Evolutionary conservation across 2,888 invertebrate genomes (phyloP).

Genomic region (Aleiodes testaceus): DNA sequence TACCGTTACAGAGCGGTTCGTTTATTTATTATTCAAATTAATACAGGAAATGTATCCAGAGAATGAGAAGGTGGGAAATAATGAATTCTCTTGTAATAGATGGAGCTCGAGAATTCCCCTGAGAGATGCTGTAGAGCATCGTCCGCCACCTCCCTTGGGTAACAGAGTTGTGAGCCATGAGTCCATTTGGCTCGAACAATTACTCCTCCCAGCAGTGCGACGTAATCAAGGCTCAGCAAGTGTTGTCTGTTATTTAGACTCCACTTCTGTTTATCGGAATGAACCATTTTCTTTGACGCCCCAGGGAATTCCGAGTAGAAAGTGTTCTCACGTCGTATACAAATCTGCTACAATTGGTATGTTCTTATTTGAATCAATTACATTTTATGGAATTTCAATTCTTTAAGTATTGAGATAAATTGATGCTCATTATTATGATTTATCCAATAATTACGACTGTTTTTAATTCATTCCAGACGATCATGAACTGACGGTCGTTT

Average conservation of each 20-base stretch:
- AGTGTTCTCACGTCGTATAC: conserved; percentile 85
- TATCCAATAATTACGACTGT: background rate
- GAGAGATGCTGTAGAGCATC: conserved; percentile 81
- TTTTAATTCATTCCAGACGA: conserved; percentile 73
- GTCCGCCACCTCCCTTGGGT: conserved; percentile 65
- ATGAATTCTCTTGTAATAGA: conserved; percentile 44
- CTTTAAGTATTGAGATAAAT: background rate
- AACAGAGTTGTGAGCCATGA: conserved; percentile 60
- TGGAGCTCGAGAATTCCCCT: conserved; percentile 75
- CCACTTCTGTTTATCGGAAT: conserved; percentile 79
- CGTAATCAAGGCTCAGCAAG: conserved; percentile 57
- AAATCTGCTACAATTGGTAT: conserved; percentile 79
- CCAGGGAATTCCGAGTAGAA: conserved; percentile 78
- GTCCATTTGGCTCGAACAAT: conserved; percentile 68
- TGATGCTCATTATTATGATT: background rate
- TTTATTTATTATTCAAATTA: background rate
- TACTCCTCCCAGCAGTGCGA: conserved; percentile 64
- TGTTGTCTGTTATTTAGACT: conserved; percentile 82
- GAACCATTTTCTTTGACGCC: conserved; percentile 81
- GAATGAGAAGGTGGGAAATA: background rate
- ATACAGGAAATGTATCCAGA: background rate
- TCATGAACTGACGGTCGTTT: conserved; percentile 77
- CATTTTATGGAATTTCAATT: background rate
- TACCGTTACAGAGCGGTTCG: conserved; percentile 18
- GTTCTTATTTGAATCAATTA: background rate